Evolutionary conservation across 1,140 invertebrate genomes (phyloP), one percentile per base, ranked within the genome.

Genomic region (Cheumatopsyche charites): DNA sequence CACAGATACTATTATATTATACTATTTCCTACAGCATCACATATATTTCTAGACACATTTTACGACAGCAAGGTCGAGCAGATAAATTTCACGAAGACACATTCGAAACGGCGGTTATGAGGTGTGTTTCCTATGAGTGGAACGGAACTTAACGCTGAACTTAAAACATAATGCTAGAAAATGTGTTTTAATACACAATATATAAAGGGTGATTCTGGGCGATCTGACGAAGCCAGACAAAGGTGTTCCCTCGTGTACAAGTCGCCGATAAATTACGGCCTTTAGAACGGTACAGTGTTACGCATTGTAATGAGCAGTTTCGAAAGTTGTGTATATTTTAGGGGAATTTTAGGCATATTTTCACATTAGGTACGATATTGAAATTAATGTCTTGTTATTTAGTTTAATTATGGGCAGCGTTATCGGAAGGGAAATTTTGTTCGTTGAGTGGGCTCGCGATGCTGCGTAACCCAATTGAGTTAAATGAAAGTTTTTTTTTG

Each of bases 171-270:
- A 12, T 12, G 47, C 19, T 15, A 9, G 9, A 9, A 36, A 4
- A 36, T 36, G 9, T 36, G 3, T 36, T 36, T 4, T 36, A 36
- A 36, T 36, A 52, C 15, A 52, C 15, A 17, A 52, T 52, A 19
- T 47, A 47, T 15, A 52, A 13, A 52, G 47, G 15, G 47, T 36
- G 29, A 36, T 9, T 9, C 47, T n/a, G n/a, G 6, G 6, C 47
- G 19, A 52, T 52, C 47, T 52, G 7, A 5, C n/a, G 15, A 52
- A 7, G 9, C n/a, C 47, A 52, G 47, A 52, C 47, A 52, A 52
- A 52, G 47, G 47, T 52, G 47, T 52, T 52, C 47, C 47, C 47
- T 19, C 47, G 47, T 52, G 47, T 52, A 52, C 19, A 52, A 52
- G 19, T 17, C 9, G 9, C 47, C 47, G 7, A 52, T 52, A 52